Evolutionary conservation across 2,888 invertebrate species (phyloP).

Genomic region (Merodon equestris): DNA sequence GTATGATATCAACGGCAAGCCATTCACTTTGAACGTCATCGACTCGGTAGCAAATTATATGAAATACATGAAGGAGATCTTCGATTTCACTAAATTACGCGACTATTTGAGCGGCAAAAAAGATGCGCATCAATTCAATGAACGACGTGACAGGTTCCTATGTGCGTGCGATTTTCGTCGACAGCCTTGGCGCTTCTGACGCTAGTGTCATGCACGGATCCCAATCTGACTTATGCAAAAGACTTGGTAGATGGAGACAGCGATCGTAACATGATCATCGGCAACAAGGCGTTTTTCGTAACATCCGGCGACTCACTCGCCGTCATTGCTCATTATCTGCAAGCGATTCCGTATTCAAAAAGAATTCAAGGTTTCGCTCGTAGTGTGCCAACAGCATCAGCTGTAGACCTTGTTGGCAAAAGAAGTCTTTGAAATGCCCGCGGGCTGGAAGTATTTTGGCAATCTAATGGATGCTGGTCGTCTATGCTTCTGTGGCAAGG

Average conservation of each 20-base stretch:
- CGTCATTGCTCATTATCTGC: constrained; percentile 93
- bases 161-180: constrained; percentile 91
- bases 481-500: constrained; percentile 97
- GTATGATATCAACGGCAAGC: constrained; percentile 84
- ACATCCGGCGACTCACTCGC: constrained; percentile 98
- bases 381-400: constrained; percentile 98
- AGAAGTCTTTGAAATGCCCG: constrained; percentile 95
- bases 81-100: constrained; percentile 92
- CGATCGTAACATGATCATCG: constrained; percentile 99
- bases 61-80: constrained; percentile 95
- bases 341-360: constrained; percentile 95
- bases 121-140: constrained; percentile 95
- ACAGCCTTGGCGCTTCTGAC: constrained; percentile 88
- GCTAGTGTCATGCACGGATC: constrained; percentile 91
- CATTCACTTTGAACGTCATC: constrained; percentile 91
- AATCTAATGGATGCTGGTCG: constrained; percentile 98
- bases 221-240: constrained; percentile 94
- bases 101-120: constrained; percentile 85
- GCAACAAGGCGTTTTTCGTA: constrained; percentile 96
- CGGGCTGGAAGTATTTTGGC: constrained; percentile 99
- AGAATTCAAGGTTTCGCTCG: constrained; percentile 96
- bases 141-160: constrained; percentile 99
- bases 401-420: constrained; percentile 92
- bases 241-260: constrained; percentile 88
- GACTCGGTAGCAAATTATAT: constrained; percentile 95